phyloP scores from a whole-genome alignment of 2,797 vertebrate genomes.

The Alauda arvensis region DNA sequence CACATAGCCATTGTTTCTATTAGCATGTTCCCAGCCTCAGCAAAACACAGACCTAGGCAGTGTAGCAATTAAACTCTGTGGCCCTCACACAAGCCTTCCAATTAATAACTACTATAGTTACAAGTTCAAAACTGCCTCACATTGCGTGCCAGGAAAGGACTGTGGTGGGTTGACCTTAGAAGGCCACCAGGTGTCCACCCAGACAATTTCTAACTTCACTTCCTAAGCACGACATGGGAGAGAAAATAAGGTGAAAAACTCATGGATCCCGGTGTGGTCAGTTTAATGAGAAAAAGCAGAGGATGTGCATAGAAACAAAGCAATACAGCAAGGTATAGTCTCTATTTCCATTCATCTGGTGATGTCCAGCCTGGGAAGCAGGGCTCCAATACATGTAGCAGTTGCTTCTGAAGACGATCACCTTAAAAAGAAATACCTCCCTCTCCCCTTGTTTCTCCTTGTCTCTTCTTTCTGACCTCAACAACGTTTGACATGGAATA shows the following conservation, averaged over 20 bases:
- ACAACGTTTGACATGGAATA: fast-evolving
- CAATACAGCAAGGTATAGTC: background rate
- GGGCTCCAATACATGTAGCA: too few relatives aligned
- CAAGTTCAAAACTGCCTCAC: background rate
- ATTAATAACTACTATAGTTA: background rate
- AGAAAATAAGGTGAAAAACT: background rate
- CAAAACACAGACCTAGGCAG: background rate
- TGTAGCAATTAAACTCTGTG: background rate
- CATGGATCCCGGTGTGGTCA: fast-evolving
- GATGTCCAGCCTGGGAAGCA: background rate
- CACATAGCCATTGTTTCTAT: background rate
- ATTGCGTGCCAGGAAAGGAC: background rate
- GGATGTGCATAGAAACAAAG: background rate
- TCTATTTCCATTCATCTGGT: background rate
- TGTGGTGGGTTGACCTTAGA: background rate
- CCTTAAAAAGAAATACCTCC: fast-evolving
- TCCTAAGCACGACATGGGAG: background rate
- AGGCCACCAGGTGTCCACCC: background rate
- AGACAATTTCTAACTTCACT: fast-evolving
- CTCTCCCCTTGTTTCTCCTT: background rate
- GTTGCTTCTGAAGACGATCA: background rate
- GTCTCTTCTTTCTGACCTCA: background rate
- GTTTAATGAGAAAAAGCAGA: background rate
- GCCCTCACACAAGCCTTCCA: background rate
- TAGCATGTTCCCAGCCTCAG: background rate